Percentiles rank a stretch among this genome's conserved stretches.
Conservation (phyloP, 1,140 invertebrate genomes). For the Kradibia gibbosae region DNA sequence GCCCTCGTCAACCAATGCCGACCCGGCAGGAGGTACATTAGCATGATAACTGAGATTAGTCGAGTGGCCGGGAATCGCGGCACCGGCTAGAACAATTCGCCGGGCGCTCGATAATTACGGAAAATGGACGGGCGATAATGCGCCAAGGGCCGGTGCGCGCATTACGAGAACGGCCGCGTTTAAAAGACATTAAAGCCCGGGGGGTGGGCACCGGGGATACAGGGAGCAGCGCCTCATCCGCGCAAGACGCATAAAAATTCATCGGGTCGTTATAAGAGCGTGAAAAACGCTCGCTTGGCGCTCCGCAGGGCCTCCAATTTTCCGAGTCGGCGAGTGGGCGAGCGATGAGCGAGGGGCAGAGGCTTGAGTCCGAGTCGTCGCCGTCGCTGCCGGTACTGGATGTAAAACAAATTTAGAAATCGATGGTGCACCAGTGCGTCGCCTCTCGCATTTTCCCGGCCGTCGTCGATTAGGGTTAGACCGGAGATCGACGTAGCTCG, state of each 20-base stretch:
- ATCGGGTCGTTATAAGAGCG: background rate
- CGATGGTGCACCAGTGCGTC: constrained; percentile 13
- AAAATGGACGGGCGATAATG: too few species aligned
- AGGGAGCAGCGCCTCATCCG: too few species aligned
- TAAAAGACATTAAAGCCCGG: background rate
- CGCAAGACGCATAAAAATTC: background rate
- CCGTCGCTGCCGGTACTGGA: constrained; percentile 53
- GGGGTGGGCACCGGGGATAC: too few species aligned
- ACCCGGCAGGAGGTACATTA: too few species aligned
- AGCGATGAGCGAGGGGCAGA: constrained; percentile 26
- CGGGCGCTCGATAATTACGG: too few species aligned
- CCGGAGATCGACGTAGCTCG: background rate
- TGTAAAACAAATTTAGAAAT: constrained; percentile 56
- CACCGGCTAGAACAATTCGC: too few species aligned
- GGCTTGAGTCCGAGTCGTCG: constrained; percentile 3
- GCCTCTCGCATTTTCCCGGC: background rate
- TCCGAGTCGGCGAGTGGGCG: background rate
- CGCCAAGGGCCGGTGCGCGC: too few species aligned
- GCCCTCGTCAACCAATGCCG: too few species aligned
- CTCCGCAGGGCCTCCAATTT: background rate
- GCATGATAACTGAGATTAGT: too few species aligned
- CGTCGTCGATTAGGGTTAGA: background rate
- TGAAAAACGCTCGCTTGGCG: background rate
- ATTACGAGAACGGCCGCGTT: background rate
- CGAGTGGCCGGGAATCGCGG: too few species aligned